Evolutionary conservation across 2,888 invertebrate genomes (phyloP).

Genomic region (Pilophorus perplexus): DNA sequence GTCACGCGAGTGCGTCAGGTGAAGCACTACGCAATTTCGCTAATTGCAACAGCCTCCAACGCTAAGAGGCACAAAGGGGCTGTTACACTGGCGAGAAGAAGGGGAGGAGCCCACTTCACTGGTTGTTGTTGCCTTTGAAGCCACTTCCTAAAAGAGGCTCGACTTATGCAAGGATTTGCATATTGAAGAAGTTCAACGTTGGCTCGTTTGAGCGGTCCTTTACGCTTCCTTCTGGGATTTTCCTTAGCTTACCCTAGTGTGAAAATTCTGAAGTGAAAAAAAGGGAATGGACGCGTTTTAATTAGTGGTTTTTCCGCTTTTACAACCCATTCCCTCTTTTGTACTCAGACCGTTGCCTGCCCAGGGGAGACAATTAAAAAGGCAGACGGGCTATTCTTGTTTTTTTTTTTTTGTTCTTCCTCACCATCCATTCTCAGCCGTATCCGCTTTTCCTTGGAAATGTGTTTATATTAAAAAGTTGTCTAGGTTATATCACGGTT

Average conservation of each 20-base stretch:
- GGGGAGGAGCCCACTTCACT: too few relatives aligned
- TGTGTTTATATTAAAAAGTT: conserved; percentile 38
- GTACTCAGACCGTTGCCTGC: conserved; percentile 10
- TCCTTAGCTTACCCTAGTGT: background rate
- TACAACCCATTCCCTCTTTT: conserved; percentile 30
- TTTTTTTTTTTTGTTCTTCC: conserved; percentile 20
- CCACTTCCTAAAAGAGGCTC: background rate
- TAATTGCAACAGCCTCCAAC: too few relatives aligned
- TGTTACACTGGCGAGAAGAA: too few relatives aligned
- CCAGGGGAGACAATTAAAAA: conserved; percentile 34
- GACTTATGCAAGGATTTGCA: background rate
- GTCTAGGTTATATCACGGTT: conserved; percentile 13
- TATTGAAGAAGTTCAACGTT: background rate
- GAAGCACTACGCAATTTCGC: too few relatives aligned
- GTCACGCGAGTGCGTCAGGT: too few relatives aligned
- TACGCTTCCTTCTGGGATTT: background rate
- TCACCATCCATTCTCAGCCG: conserved; percentile 3
- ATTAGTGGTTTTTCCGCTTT: conserved; percentile 30
- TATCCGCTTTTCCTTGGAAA: conserved; percentile 12
- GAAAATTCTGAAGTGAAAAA: background rate
- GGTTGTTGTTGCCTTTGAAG: background rate
- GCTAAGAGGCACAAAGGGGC: too few relatives aligned
- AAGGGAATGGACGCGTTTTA: conserved; percentile 21
- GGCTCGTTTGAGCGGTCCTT: background rate
- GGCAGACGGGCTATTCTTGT: conserved; percentile 12